Conservation (phyloP, 1,140 invertebrate genomes). For the Caenorhabditis briggsae region DNA sequence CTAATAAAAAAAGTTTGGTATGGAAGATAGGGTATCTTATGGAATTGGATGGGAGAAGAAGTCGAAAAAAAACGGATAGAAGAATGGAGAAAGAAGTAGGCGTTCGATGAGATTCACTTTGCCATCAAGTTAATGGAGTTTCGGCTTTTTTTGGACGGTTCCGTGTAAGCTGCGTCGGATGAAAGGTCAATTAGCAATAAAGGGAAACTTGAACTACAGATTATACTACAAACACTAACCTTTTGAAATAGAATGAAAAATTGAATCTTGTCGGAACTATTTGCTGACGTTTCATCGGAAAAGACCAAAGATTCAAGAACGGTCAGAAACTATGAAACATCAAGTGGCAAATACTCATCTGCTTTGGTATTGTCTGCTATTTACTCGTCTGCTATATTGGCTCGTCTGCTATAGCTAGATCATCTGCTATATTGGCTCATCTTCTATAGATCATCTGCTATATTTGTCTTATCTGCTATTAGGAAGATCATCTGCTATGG, state of each 20-base stretch:
- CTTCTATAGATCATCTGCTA: no score
- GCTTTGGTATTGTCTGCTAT: no score
- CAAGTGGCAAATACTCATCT: no score
- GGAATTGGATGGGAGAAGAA: neutral
- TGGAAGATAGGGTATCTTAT: neutral
- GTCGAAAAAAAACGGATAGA: neutral
- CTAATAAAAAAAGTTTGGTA: conserved; percentile 35
- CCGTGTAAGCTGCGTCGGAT: no score
- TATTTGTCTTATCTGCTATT: no score
- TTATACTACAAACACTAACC: neutral
- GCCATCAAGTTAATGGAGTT: neutral
- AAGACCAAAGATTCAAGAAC: neutral
- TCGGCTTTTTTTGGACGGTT: neutral
- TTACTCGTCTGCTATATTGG: no score
- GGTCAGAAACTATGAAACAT: conserved; percentile 5
- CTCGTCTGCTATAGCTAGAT: no score
- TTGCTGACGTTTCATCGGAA: conserved; percentile 7
- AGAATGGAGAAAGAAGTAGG: neutral
- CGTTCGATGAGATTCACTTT: neutral
- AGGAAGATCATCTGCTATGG: no score
- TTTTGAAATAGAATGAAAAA: neutral
- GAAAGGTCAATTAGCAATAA: neutral
- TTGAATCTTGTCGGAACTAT: neutral
- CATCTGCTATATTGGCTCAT: no score
- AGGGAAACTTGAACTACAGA: no score